Evolutionary conservation across 1,140 invertebrate genomes (phyloP), one percentile per base, ranked within the genome.

Genomic region (Rhizoglyphus robini): DNA sequence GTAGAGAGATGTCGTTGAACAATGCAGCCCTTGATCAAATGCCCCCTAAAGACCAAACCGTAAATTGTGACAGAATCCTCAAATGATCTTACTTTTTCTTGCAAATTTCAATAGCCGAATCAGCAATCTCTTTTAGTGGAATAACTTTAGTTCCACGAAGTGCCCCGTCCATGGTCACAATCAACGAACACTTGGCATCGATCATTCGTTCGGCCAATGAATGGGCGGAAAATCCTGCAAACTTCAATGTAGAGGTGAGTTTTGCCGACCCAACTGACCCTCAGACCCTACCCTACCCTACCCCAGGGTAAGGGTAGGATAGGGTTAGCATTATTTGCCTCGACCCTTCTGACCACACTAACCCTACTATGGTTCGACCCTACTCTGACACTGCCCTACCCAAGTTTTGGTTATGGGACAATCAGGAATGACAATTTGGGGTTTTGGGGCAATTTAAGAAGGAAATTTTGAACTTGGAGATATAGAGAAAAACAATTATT

Each of bases 221-320:
- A 70, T 95, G 90, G 0, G 91, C 82, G 1, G 91, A 96, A 76
- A 92, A 97, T n/a, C 93, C 92, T 71, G 86, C 90, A 77, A 94
- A 94, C 88, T 90, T 71, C 25, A 18, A 5, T 51, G 41, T 65
- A 5, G n/a, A n/a, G n/a, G n/a, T n/a, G n/a, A n/a, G n/a, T n/a
- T n/a, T n/a, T n/a, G n/a, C n/a, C n/a, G n/a, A n/a, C n/a, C n/a
- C n/a, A n/a, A n/a, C n/a, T n/a, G n/a, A n/a, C n/a, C n/a, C n/a
- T n/a, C n/a, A n/a, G n/a, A n/a, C n/a, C n/a, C n/a, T n/a, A n/a
- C n/a, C n/a, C n/a, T n/a, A n/a, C n/a, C n/a, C n/a, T n/a, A n/a
- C n/a, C n/a, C n/a, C n/a, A n/a, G n/a, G n/a, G n/a, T n/a, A n/a
- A n/a, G n/a, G n/a, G n/a, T n/a, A n/a, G n/a, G n/a, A n/a, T n/a